Percentiles rank a stretch among this genome's conserved stretches.
Conservation (phyloP, 37 sponge, comb jelly and placozoan genomes). For the Hexactinellida sp. region DNA sequence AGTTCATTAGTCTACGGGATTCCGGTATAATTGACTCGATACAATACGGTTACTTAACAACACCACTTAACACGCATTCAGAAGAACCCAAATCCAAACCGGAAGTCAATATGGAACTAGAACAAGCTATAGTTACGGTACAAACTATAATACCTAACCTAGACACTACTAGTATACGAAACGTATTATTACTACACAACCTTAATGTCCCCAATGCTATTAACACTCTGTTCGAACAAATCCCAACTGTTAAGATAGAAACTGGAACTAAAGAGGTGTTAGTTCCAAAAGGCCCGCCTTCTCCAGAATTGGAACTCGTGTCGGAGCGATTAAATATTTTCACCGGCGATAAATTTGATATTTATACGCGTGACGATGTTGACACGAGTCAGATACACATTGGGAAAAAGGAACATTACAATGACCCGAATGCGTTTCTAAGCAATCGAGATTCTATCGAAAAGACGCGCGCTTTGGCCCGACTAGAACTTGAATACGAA, state of each 20-base stretch:
- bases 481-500: neutral
- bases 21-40: neutral
- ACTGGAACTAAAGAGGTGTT: neutral
- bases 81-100: neutral
- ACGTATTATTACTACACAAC: neutral
- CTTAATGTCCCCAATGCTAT: neutral
- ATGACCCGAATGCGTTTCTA: neutral
- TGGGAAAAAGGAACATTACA: neutral
- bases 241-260: neutral
- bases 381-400: neutral
- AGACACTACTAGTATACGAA: neutral
- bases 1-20: neutral
- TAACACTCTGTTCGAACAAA: neutral
- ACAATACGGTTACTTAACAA: neutral
- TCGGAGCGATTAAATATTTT: neutral
- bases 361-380: neutral
- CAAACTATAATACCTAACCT: neutral
- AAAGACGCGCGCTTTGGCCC: neutral
- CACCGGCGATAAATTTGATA: constrained; percentile 1
- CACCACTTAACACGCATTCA: neutral
- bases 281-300: neutral
- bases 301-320: neutral
- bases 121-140: neutral
- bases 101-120: neutral
- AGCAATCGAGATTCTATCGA: neutral